Percentiles rank a stretch among this genome's conserved stretches.
These are phyloP conservation scores for Drosophila tristis DNA, from an alignment of 1,140 invertebrate species.

Conservation along the genomic window DNA sequence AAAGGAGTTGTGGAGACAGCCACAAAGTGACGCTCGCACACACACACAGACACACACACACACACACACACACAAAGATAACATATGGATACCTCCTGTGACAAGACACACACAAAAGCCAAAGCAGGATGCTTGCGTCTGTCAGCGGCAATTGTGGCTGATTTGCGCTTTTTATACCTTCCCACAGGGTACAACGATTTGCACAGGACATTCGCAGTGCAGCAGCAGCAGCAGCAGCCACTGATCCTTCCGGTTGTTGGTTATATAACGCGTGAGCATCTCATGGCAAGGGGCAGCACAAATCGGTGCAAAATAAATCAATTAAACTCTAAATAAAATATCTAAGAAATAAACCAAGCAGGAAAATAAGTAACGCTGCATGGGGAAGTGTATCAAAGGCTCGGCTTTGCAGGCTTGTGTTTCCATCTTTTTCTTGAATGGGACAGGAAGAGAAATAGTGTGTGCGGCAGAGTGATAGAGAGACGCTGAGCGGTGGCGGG, in stretches of 20 bases:
- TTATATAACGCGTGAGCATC: too few species aligned
- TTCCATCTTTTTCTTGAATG: background rate
- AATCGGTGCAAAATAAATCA: too few species aligned
- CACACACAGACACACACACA: too few species aligned
- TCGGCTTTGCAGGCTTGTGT: too few species aligned
- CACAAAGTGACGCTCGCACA: conserved; percentile 43
- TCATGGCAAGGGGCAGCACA: too few species aligned
- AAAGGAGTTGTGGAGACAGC: conserved; percentile 14
- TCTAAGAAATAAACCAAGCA: too few species aligned
- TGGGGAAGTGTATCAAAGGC: too few species aligned
- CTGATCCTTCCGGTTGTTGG: too few species aligned
- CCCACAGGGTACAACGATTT: conserved; percentile 17
- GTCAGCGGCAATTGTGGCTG: conserved; percentile 80
- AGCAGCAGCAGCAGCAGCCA: background rate
- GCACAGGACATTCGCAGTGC: background rate
- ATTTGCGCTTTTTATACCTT: conserved; percentile 72
- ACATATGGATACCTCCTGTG: conserved; percentile 15
- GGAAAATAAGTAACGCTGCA: too few species aligned
- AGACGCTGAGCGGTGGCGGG: background rate
- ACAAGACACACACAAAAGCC: conserved; percentile 56
- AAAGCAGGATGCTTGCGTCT: conserved; percentile 74
- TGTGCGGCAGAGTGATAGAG: background rate
- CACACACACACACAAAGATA: conserved; percentile 9
- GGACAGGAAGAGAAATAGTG: background rate
- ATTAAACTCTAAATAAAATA: too few species aligned